Percentiles rank a stretch among this genome's conserved stretches.
Conservation (phyloP, 2,797 vertebrate species). For the Denticeps clupeoides region DNA sequence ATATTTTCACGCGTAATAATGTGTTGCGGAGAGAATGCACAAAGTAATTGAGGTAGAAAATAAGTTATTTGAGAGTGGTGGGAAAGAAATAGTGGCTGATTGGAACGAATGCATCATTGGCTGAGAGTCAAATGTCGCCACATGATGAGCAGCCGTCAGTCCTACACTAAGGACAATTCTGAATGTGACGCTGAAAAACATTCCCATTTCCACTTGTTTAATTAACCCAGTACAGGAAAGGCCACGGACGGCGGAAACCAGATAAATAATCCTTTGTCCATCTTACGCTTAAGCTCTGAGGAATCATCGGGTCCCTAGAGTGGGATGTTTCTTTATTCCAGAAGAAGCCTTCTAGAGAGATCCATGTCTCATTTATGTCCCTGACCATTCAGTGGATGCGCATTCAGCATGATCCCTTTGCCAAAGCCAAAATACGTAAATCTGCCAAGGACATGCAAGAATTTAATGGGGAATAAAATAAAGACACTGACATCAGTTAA, state of each 20-base stretch:
- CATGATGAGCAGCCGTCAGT: too few species aligned
- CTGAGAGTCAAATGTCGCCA: too few species aligned
- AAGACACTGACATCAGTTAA: too few species aligned
- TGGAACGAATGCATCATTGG: too few species aligned
- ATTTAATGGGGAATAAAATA: too few species aligned
- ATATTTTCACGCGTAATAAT: conserved; percentile 2
- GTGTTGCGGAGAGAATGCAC: not conserved
- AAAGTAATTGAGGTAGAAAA: conserved; percentile 1
- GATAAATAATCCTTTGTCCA: not conserved
- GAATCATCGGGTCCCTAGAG: not conserved
- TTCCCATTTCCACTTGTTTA: too few species aligned
- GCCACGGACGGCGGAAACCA: too few species aligned
- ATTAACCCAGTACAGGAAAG: too few species aligned
- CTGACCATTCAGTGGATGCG: not conserved
- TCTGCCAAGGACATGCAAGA: not conserved
- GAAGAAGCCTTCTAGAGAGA: not conserved
- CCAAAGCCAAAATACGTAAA: not conserved
- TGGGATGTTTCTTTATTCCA: too few species aligned
- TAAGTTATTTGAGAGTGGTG: not conserved
- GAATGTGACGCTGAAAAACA: too few species aligned
- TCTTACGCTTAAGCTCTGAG: not conserved
- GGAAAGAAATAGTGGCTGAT: conserved; percentile 1
- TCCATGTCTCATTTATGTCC: not conserved
- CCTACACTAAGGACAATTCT: too few species aligned
- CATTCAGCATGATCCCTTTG: not conserved